Evolutionary conservation across 2,113 vertebrate genomes (phyloP), one percentile per base, ranked within the genome.

Genomic region (Mohoua ochrocephala): DNA sequence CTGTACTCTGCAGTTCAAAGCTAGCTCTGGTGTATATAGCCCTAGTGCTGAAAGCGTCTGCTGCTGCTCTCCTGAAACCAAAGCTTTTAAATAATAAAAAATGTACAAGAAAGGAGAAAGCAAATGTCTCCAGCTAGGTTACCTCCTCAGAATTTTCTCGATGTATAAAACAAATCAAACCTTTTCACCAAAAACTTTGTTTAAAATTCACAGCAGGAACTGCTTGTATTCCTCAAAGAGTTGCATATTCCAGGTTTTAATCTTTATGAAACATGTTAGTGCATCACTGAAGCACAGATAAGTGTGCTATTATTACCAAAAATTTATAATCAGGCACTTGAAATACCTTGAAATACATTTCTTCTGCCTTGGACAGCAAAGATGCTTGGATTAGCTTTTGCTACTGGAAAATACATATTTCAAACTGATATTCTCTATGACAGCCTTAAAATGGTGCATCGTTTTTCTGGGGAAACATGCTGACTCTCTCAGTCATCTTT

Each of bases 1-100:
- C 95, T 96, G 83, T 63, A 96, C 60, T 97, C 41, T 20, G 89
- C 94, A 98, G 95, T 97, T 98, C 91, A 98, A 96, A 98, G 97
- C 83, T 70, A 97, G 91, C 94, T 96, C 94, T 93, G 91, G 94
- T 97, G 89, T 95, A 88, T 53, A 49, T 39, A 92, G 79, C 71
- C 63, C 78, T 92, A 95, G 92, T 35, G 53, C 93, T 93, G 92
- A 96, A 93, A 94, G 88, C 6, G 27, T 92, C 81, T 96, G 87
- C 61, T 96, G 86, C 86, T 95, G 73, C 95, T 97, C 78, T 96
- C 71, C 69, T 45, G 75, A 97, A 97, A 97, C 71, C 87, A 92
- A 97, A 96, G 91, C 90, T 94, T 98, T 95, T 89, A 94, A 97
- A 92, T 97, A 93, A 96, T 85, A 94, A 95, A 92, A 95, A 83